Evolutionary conservation across 1,140 invertebrate genomes (phyloP).

Genomic region (Radopholus similis): DNA sequence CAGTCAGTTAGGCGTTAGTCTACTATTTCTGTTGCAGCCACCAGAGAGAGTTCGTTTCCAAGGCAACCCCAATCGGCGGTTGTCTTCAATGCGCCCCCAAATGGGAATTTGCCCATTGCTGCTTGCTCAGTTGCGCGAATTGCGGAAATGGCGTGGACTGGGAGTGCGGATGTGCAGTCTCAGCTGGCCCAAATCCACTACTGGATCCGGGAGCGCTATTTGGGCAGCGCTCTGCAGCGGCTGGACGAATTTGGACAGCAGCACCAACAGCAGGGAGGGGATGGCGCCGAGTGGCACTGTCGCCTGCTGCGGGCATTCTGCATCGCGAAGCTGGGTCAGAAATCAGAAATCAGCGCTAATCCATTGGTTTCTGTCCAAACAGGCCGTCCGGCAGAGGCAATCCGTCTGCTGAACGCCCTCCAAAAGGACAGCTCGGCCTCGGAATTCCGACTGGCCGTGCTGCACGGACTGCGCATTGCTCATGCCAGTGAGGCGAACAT

Average conservation of each 20-base stretch:
- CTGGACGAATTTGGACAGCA: conserved; percentile 14
- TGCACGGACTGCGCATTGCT: conserved; percentile 33
- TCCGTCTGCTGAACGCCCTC: conserved; percentile 25
- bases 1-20: no score
- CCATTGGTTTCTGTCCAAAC: not conserved
- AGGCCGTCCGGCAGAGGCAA: conserved; percentile 42
- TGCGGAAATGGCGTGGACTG: no score
- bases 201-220: conserved; percentile 22
- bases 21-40: no score
- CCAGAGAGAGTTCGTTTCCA: no score
- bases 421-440: conserved; percentile 7
- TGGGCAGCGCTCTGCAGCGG: conserved; percentile 18
- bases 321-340: conserved; percentile 21
- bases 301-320: conserved; percentile 38
- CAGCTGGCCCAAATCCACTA: conserved; percentile 19
- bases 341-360: not conserved
- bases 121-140: no score
- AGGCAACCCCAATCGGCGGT: no score
- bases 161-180: no score
- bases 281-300: conserved; percentile 4
- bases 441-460: conserved; percentile 38
- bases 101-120: no score
- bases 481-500: conserved; percentile 37
- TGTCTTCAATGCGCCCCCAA: no score
- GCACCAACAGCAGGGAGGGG: no score